Conservation (phyloP, 2,113 vertebrate species). For the Ctenodactylus gundi region DNA sequence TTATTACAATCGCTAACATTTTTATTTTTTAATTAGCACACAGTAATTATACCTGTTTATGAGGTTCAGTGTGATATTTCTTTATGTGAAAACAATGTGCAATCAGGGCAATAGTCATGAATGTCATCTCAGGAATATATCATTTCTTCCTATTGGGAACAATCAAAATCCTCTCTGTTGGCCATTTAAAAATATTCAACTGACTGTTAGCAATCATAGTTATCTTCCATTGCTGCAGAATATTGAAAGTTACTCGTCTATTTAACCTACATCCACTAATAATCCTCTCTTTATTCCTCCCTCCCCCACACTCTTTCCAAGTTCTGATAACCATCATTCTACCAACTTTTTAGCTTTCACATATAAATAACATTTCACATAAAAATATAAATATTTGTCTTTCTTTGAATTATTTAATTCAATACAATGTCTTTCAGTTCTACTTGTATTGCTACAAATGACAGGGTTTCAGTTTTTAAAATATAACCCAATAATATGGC, state of each 20-base stretch:
- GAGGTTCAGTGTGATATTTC: background rate
- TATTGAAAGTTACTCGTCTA: background rate
- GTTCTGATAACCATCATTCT: background rate
- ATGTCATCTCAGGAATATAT: background rate
- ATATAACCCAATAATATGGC: background rate
- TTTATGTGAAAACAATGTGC: background rate
- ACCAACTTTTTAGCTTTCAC: background rate
- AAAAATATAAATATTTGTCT: background rate
- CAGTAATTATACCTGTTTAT: background rate
- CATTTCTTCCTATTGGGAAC: background rate
- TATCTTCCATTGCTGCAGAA: background rate
- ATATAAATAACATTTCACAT: too few relatives aligned
- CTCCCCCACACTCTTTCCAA: background rate
- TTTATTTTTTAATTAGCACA: background rate
- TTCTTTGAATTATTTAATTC: background rate
- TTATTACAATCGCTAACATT: background rate
- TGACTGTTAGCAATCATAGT: background rate
- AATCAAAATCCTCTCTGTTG: background rate
- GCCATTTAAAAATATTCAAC: background rate
- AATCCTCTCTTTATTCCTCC: background rate
- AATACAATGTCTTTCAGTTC: background rate
- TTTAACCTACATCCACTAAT: too few relatives aligned
- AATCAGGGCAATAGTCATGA: background rate
- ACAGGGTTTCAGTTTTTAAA: background rate
- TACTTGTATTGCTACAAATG: background rate